Evolutionary conservation across 2,113 vertebrate genomes (phyloP), one percentile per base, ranked within the genome.

Genomic region (Rhinichthys klamathensis): DNA sequence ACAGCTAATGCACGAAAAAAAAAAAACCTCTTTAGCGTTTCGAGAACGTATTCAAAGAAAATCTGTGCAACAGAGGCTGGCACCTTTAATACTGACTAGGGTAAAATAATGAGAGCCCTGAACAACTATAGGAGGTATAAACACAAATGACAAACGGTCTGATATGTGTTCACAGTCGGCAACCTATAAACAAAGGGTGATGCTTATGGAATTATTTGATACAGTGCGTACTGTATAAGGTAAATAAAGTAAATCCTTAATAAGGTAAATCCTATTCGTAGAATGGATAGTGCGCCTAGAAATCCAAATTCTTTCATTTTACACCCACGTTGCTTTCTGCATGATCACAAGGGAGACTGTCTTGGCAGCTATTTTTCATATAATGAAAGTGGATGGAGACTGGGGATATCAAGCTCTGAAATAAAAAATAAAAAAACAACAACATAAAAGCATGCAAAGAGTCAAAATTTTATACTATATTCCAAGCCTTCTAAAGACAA

Each of bases 21-120:
- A 30, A 13, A 56, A 56, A 56, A 2, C 13, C 13, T 83, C 56
- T 83, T 60, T 30, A 84, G 72, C 7, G 27, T 77, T 76, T 63
- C 54, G 2, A 27, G 32, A 27, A 23, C 6, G 30, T 21, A 84
- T 77, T 84, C 44, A 35, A 63, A 75, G 56, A 76, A 44, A 7
- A 15, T 76, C 7, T 60, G 27, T 51, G 72, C n/a, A 4, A 75
- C 67, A 67, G 27, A 21, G 21, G 12, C n/a, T 60, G 54, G 1
- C 35, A n/a, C 4, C 75, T 23, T 77, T 58, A 11, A 10, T 60
- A 25, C 10, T 41, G 8, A 70, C 67, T 38, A 35, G 30, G 35
- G 35, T 41, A 79, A 41, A 38, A 78, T 78, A 78, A 78, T 41
- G 5, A 60, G 54, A 35, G 54, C 11, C 21, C 11, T 60, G 51